Evolutionary conservation across 2,888 invertebrate species (phyloP), one percentile per base, ranked within the genome.

Genomic region (Ophonus ardosiacus): DNA sequence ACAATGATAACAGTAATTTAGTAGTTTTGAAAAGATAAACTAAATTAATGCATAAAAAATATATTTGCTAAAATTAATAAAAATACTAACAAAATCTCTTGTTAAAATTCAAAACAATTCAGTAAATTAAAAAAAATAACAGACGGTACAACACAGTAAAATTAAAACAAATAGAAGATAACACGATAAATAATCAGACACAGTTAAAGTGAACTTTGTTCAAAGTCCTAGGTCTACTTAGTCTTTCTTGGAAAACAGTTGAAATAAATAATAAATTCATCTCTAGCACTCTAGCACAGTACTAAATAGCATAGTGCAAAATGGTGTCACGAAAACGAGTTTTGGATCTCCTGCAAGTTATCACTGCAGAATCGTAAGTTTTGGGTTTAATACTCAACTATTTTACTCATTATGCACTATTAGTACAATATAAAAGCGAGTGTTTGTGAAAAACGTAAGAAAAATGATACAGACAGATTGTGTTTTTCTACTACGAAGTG

Each of bases 311-410:
- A 76, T 21, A 40, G 59, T 61, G 38, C 40, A 87, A 86, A 85
- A 93, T 93, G 93, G 89, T 91, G 86, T 90, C 91, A 76, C 92
- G 93, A 87, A 94, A 93, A 90, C 93, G 93, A 88, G 93, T 95
- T 81, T 91, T 95, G 86, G 94, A 94, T 90, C 92, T 96, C 87
- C 91, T 96, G 85, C 93, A 94, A 88, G 93, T 94, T 40, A 93
- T 96, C 85, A 93, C 95, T 79, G 92, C 92, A 82, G 93, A 94
- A 86, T 94, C 95, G 95, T 95, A 93, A 94, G 95, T 94, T 86
- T 80, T 84, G 87, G 43, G 31, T 76, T 61, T 61, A 61, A 61
- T 5, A 10, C 13, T 10, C 13, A 13, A 8, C 1, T 51, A 13
- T 51, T 13, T 13, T 51, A 10, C 43, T 51, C 10, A 0, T 51